phyloP scores from a whole-genome alignment of 2,888 invertebrate genomes.

The Steinernema hermaphroditum region DNA sequence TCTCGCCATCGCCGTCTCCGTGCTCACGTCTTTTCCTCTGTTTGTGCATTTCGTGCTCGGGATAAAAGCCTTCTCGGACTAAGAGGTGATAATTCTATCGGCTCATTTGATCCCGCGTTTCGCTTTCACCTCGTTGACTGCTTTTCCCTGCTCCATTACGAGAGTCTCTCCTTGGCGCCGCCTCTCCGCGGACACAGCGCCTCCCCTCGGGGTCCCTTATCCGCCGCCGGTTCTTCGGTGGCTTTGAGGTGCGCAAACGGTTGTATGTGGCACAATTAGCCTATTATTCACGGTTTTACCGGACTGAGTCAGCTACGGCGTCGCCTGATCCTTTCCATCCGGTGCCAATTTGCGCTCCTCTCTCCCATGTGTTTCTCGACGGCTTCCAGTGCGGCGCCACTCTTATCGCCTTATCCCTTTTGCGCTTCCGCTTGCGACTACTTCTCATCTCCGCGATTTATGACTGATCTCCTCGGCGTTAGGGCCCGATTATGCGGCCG shows the following conservation, averaged over 20 bases:
- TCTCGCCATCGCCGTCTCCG: not conserved
- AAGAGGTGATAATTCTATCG: constrained; percentile 31
- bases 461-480: not conserved
- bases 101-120: constrained; percentile 28
- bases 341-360: not conserved
- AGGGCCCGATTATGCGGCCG: not conserved
- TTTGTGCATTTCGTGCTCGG: not conserved
- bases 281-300: too few relatives aligned
- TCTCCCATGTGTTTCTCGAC: not conserved
- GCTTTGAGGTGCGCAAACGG: constrained; percentile 1
- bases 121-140: constrained; percentile 29
- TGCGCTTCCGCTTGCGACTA: not conserved
- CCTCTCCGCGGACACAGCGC: not conserved
- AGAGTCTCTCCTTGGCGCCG: not conserved
- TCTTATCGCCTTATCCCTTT: constrained; percentile 23
- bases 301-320: too few relatives aligned
- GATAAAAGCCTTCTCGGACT: constrained; percentile 27
- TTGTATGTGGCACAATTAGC: not conserved
- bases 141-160: constrained; percentile 24
- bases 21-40: too few relatives aligned
- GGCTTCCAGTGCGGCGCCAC: not conserved
- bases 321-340: too few relatives aligned
- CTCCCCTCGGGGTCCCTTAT: not conserved
- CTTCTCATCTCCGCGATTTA: constrained; percentile 1
- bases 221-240: not conserved